These are phyloP conservation scores for Sander vitreus DNA, from an alignment of 2,113 vertebrate species.

Conservation along the genomic window DNA sequence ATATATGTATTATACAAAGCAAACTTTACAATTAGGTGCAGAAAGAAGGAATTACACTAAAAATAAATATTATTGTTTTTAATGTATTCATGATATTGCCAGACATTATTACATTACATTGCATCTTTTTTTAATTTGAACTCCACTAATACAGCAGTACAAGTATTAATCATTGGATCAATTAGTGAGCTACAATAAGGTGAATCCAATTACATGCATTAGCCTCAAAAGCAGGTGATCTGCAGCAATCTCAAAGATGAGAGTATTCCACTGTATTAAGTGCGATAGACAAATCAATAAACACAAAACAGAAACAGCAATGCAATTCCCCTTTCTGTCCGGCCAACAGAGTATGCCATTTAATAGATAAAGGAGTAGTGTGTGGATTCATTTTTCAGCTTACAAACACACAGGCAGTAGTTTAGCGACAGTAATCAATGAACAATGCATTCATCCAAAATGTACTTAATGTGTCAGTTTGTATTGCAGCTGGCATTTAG, in stretches of 20 bases:
- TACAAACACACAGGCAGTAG: conserved; percentile 47
- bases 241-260: conserved; percentile 14
- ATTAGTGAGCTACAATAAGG: not conserved
- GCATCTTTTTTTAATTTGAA: not conserved
- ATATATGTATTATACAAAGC: too few species aligned
- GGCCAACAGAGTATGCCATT: conserved; percentile 30
- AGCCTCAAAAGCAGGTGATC: conserved; percentile 31
- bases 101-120: not conserved
- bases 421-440: conserved; percentile 58
- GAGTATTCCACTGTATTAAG: conserved; percentile 15
- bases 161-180: not conserved
- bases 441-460: conserved; percentile 58
- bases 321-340: conserved; percentile 42
- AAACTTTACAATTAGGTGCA: not conserved
- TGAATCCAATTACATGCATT: conserved; percentile 22
- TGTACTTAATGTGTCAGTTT: conserved; percentile 33
- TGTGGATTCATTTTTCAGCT: conserved; percentile 55
- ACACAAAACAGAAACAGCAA: conserved; percentile 55
- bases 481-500: conserved; percentile 21
- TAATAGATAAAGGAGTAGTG: conserved; percentile 54
- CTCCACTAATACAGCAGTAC: not conserved
- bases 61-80: not conserved
- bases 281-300: conserved; percentile 60
- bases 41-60: not conserved
- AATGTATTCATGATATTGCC: not conserved